Evolutionary conservation across 2,888 invertebrate genomes (phyloP).

Genomic region (Ophioninae sp.): DNA sequence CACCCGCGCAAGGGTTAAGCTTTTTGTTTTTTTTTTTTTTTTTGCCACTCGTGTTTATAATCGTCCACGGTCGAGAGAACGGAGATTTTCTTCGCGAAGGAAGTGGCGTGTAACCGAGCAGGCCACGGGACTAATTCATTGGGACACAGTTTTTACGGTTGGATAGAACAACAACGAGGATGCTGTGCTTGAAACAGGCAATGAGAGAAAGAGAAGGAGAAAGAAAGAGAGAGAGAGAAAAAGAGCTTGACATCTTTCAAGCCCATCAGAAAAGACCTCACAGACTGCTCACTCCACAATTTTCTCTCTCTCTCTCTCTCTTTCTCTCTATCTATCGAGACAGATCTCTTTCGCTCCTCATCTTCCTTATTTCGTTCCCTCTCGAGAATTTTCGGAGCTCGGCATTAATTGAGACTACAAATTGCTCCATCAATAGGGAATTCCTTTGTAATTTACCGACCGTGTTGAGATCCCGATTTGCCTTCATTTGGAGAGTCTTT

Average conservation of each 20-base stretch:
- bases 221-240: conserved; percentile 16
- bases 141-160: conserved; percentile 63
- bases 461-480: conserved; percentile 27
- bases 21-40: conserved; percentile 5
- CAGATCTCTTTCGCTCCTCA: conserved; percentile 14
- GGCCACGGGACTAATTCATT: conserved; percentile 60
- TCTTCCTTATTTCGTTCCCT: conserved; percentile 10
- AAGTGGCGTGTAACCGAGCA: conserved; percentile 59
- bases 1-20: conserved; percentile 16
- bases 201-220: conserved; percentile 22
- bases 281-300: conserved; percentile 43
- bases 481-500: neutral
- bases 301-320: conserved; percentile 13
- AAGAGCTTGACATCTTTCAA: conserved; percentile 52
- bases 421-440: conserved; percentile 65
- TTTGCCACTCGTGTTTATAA: conserved; percentile 22
- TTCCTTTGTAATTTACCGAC: conserved; percentile 58
- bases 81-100: conserved; percentile 42
- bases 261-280: conserved; percentile 58
- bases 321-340: neutral
- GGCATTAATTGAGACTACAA: conserved; percentile 65
- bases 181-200: conserved; percentile 33
- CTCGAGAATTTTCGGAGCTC: conserved; percentile 60
- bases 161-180: conserved; percentile 55
- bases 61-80: conserved; percentile 16